Evolutionary conservation across 1,140 invertebrate species (phyloP).

Genomic region (honey bee (Apis mellifera)): DNA sequence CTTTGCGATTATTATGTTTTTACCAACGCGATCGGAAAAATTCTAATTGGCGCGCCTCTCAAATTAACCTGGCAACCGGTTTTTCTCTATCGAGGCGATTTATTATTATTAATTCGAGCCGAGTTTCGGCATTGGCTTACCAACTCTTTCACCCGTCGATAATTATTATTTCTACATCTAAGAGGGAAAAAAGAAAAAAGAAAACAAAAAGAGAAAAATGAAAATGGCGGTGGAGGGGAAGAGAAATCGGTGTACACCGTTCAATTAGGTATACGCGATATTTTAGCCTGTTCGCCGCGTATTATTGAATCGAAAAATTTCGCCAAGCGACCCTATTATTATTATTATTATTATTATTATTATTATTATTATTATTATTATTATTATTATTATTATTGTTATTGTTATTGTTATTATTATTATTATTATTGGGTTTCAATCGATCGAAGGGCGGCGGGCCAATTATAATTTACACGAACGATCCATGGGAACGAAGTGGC

Average conservation of each 20-base stretch:
- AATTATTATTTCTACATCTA: conserved; percentile 60
- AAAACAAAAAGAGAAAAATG: not conserved
- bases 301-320: conserved; percentile 45
- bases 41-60: conserved; percentile 47
- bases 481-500: not conserved
- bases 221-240: not conserved
- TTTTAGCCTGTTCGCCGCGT: conserved; percentile 39
- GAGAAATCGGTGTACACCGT: not conserved
- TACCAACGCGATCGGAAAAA: conserved; percentile 40
- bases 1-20: conserved; percentile 39
- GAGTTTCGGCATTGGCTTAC: not conserved
- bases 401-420: no score
- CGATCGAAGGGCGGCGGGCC: conserved; percentile 27
- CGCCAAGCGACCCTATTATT: conserved; percentile 42
- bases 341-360: no score
- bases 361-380: no score
- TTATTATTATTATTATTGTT: no score
- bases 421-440: conserved; percentile 21
- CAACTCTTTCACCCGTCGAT: conserved; percentile 25
- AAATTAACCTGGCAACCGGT: conserved; percentile 32
- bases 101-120: conserved; percentile 32
- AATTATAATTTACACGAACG: conserved; percentile 44
- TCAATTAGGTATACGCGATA: conserved; percentile 49
- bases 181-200: not conserved
- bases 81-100: conserved; percentile 16